Evolutionary conservation across 2,888 invertebrate species (phyloP).

Genomic region (Noctua janthina): DNA sequence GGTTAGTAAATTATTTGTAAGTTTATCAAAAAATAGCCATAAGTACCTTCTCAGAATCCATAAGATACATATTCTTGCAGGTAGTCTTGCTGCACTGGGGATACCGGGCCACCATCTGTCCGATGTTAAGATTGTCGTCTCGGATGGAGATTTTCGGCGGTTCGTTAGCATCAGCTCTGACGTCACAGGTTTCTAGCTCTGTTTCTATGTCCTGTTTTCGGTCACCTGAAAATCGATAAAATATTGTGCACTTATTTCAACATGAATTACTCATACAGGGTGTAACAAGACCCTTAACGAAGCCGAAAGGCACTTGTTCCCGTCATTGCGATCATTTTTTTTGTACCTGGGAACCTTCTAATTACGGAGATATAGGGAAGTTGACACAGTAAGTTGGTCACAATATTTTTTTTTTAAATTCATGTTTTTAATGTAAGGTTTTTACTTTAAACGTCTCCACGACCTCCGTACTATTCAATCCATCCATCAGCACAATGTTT

Average conservation of each 20-base stretch:
- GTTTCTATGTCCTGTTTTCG: conserved; percentile 90
- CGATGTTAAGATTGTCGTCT: conserved; percentile 93
- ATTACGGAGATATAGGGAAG: too few relatives aligned
- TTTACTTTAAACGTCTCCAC: too few relatives aligned
- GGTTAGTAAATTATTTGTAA: not conserved
- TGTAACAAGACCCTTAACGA: too few relatives aligned
- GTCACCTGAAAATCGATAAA: conserved; percentile 76
- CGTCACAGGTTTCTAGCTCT: conserved; percentile 92
- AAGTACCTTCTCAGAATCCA: conserved; percentile 93
- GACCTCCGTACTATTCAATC: too few relatives aligned
- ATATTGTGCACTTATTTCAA: not conserved
- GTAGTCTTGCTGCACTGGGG: conserved; percentile 91
- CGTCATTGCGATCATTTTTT: too few relatives aligned
- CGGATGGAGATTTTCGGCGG: conserved; percentile 91
- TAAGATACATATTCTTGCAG: conserved; percentile 93
- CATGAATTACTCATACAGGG: not conserved
- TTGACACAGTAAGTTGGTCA: too few relatives aligned
- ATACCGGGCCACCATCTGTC: conserved; percentile 93
- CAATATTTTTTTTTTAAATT: too few relatives aligned
- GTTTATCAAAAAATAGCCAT: not conserved
- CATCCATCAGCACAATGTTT: too few relatives aligned
- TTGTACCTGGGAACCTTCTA: too few relatives aligned
- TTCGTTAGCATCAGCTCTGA: conserved; percentile 88
- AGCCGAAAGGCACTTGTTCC: too few relatives aligned
- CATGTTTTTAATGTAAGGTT: too few relatives aligned